Conservation (phyloP, 2,888 invertebrate genomes). For the Sminthurinus aureus region DNA sequence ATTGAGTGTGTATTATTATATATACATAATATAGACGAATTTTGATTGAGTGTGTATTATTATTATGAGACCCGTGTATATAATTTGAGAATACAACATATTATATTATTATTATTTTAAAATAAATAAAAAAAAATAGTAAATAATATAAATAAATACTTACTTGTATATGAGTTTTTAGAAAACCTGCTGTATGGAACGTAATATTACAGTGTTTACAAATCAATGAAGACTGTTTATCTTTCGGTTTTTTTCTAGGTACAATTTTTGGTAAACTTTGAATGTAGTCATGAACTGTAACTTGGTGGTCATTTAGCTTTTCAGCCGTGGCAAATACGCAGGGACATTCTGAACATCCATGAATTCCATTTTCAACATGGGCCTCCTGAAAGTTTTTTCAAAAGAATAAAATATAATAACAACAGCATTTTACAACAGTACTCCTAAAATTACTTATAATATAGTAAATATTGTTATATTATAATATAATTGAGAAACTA, state of each 20-base stretch:
- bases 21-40: no score
- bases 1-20: no score
- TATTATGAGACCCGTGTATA: background rate
- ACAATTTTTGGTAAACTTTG: background rate
- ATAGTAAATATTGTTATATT: no score
- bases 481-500: no score
- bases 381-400: no score
- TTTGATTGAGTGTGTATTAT: no score
- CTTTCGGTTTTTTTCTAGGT: background rate
- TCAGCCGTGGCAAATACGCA: slow-evolving; percentile 24
- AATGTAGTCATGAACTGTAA: slow-evolving; percentile 23
- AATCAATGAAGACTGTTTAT: background rate
- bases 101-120: background rate
- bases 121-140: background rate
- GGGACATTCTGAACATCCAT: slow-evolving; percentile 35
- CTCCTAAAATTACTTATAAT: no score
- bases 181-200: slow-evolving; percentile 21
- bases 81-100: background rate
- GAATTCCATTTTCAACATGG: slow-evolving; percentile 31
- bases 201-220: slow-evolving; percentile 31
- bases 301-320: slow-evolving; percentile 28
- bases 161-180: slow-evolving; percentile 33
- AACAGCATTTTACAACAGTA: no score
- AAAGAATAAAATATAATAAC: no score
- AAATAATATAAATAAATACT: background rate